Base-by-base conservation (phyloP, 2,888 invertebrate species). In the Fragum sueziense region DNA sequence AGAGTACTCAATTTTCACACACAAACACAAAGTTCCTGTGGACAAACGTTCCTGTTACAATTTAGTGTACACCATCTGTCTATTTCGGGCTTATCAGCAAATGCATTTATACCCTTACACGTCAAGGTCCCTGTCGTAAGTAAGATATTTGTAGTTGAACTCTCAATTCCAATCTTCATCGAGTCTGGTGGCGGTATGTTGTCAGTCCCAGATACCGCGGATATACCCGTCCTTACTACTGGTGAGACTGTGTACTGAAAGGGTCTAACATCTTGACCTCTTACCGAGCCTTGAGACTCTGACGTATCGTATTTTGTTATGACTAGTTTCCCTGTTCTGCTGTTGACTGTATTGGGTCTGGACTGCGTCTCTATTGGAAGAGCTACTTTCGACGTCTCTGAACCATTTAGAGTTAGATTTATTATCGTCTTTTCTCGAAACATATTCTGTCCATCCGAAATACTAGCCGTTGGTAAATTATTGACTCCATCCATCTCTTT, bases 31-130 rank as follows among this genome's bases (percentile, higher is more conserved):
- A 77, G 51, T 22, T 72, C 69, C 17, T 33, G 54, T 1, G 77
- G 77, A 61, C 77, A 77, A n/a, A 72, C 72, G 41, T 68, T 68
- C 17, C 72, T 34, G 17, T 25, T n/a, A 31, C 77, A 77, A 47
- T 68, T 77, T 22, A 25, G 59, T 9, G 77, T 72, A 51, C 77
- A 77, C 68, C 72, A 72, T 17, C 68, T 59, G 11, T 59, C 69
- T 0, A 77, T 77, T 29, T 68, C 77, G 7, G 54, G 41, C 7
- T 65, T 72, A 2, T 68, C 31, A 2, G 57, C 72, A 61, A 77
- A 77, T 20, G 65, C 77, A 51, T 77, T 77, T 22, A 77, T 69
- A 2, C 77, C 77, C 37, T 31, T 72, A 61, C 77, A 77, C 4
- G 14, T 22, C 0, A 75, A 22, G 22, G 41, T 17, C 17, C 52